A percentile compares a stretch with the other conserved stretches of the same genome.
Evolutionary conservation across 2,888 invertebrate species (phyloP).

Genomic region (Drosophila histrio): DNA sequence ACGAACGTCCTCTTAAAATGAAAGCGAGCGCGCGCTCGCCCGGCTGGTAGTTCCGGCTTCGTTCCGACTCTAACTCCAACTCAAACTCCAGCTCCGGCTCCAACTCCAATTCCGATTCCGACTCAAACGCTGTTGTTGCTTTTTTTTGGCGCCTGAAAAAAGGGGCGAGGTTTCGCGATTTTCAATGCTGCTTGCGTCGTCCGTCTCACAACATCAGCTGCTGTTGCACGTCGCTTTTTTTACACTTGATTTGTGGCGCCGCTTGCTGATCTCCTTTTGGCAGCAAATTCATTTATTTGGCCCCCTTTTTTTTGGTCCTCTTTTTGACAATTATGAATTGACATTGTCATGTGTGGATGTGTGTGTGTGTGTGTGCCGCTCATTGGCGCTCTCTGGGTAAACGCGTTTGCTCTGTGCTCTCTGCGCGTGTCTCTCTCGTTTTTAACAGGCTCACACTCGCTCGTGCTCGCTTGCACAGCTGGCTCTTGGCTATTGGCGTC

Average conservation of each 20-base stretch:
- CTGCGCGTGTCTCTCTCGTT: conserved; percentile 52
- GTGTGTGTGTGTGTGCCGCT: conserved; percentile 27
- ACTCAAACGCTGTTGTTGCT: not conserved
- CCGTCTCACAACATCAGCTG: conserved; percentile 24
- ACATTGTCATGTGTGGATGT: conserved; percentile 58
- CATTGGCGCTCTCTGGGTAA: not conserved
- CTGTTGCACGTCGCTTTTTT: conserved; percentile 26
- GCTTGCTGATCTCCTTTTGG: conserved; percentile 32
- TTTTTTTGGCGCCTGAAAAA: not conserved
- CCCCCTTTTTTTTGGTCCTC: not conserved
- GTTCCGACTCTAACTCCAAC: not conserved
- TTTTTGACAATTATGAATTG: conserved; percentile 68
- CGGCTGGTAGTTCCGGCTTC: conserved; percentile 5
- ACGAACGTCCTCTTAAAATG: conserved; percentile 53
- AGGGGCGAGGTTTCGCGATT: conserved; percentile 45
- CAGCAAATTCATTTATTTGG: conserved; percentile 32
- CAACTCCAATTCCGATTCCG: not conserved
- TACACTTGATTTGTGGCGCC: conserved; percentile 53
- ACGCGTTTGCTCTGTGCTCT: conserved; percentile 31
- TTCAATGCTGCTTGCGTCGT: conserved; percentile 9
- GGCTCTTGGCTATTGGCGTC: conserved; percentile 41
- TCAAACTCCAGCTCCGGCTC: not conserved
- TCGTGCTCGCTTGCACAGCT: conserved; percentile 27
- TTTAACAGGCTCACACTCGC: conserved; percentile 10
- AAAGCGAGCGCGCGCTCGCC: conserved; percentile 49